phyloP scores from a whole-genome alignment of 2,888 invertebrate genomes.

The Hemaris fuciformis region DNA sequence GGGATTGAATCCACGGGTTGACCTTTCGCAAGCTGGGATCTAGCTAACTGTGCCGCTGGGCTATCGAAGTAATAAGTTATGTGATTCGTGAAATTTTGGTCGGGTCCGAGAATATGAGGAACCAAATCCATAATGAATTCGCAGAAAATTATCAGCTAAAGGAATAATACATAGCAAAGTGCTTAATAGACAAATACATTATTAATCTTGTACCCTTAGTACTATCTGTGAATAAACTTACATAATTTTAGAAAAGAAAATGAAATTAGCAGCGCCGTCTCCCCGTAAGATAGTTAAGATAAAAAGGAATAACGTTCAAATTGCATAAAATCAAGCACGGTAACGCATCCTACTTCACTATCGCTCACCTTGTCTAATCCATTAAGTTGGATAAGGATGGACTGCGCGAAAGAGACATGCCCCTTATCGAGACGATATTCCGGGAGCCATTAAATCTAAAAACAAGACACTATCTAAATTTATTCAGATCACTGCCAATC shows the following conservation, averaged over 20 bases:
- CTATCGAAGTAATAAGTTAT: too few species aligned
- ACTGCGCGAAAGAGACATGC: conserved; percentile 5
- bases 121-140: background rate
- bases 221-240: background rate
- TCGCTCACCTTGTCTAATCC: conserved; percentile 19
- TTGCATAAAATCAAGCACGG: background rate
- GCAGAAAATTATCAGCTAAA: background rate
- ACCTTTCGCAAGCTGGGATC: too few species aligned
- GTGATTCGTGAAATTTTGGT: too few species aligned
- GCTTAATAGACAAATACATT: background rate
- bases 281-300: background rate
- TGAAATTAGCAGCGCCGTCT: background rate
- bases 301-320: background rate
- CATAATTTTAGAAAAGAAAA: background rate
- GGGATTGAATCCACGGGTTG: too few species aligned
- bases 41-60: too few species aligned
- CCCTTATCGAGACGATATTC: conserved; percentile 14
- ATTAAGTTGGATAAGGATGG: conserved; percentile 24
- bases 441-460: conserved; percentile 15
- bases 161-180: background rate
- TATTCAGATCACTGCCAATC: conserved; percentile 42
- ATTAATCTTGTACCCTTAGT: background rate
- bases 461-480: conserved; percentile 33
- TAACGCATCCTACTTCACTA: conserved; percentile 1
- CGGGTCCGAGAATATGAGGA: too few species aligned